Evolutionary conservation across 1,140 invertebrate species (phyloP), one percentile per base, ranked within the genome.

Genomic region (Galleria mellonella): DNA sequence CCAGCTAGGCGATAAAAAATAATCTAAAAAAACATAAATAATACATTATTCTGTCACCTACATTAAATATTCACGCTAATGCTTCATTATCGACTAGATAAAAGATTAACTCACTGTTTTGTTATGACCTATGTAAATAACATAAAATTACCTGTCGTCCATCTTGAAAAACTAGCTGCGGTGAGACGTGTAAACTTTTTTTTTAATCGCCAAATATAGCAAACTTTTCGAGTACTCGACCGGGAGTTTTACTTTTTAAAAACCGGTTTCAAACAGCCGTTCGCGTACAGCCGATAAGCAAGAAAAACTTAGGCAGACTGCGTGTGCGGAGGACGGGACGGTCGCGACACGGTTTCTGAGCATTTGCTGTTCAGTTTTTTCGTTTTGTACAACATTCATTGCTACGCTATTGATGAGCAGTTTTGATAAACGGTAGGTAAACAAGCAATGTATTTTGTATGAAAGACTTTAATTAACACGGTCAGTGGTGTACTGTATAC

Each of bases 21-120:
- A 55, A 72, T 69, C 70, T 70, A 76, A 69, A n/a, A n/a, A 72
- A 72, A 47, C 46, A 54, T 69, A 23, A 23, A 67, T 52, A 56
- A 53, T 23, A 23, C 32, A 56, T 27, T 38, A 43, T 40, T 23
- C 9, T 43, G 36, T 44, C 39, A 44, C 36, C 35, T n/a, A n/a
- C 6, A 23, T 23, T 29, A 15, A 29, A 27, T 11, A 43, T 43
- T 12, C 9, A 39, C 10, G 32, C 31, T 43, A 37, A 43, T 33
- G 6, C 15, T 15, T 14, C 10, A 39, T 46, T 42, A 50, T 51
- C 42, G 40, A 41, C 37, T 45, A 46, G 43, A 32, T 12, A 32
- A 39, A 28, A 32, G 30, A 32, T 32, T 38, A 23, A 33, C 2
- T 23, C 6, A 23, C 2, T 3, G 2, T 23, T 23, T 23, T n/a